Percentiles rank a stretch among this genome's conserved stretches.
phyloP scores from a whole-genome alignment of 2,113 vertebrate species.

The Ammodramus savannarum region DNA sequence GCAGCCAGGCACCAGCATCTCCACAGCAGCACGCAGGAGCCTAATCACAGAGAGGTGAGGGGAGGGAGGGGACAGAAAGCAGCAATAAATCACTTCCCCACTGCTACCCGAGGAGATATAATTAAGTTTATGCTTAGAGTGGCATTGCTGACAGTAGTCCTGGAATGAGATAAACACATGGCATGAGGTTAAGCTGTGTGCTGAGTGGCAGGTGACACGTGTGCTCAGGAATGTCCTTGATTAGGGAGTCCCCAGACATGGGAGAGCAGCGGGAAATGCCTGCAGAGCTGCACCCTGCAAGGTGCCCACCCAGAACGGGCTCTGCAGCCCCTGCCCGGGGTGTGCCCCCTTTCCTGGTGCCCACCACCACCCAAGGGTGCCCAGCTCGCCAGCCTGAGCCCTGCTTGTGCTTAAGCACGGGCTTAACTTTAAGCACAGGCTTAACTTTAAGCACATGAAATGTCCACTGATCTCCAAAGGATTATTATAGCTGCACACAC shows the following conservation, averaged over 20 bases:
- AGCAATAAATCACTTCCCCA: slow-evolving; percentile 57
- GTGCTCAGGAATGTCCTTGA: neutral
- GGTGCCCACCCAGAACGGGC: accelerated
- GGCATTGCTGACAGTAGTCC: slow-evolving; percentile 21
- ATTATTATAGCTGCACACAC: neutral
- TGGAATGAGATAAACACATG: slow-evolving; percentile 28
- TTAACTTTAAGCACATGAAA: neutral
- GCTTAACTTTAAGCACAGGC: neutral
- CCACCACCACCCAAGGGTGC: neutral
- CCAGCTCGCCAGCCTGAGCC: neutral
- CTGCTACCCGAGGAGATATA: slow-evolving; percentile 45
- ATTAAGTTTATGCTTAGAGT: slow-evolving; percentile 56
- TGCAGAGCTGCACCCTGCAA: neutral
- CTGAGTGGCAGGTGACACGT: neutral
- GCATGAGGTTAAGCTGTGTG: neutral
- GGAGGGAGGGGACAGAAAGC: slow-evolving; percentile 36
- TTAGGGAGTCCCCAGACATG: neutral
- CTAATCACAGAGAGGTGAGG: slow-evolving; percentile 15
- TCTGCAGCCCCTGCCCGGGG: neutral
- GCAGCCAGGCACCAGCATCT: neutral
- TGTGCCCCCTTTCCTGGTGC: neutral
- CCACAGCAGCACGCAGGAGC: neutral
- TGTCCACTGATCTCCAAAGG: neutral
- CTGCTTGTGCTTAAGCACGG: neutral
- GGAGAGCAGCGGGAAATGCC: neutral